These are phyloP conservation scores for Leptinotarsa texana DNA, from an alignment of 1,140 invertebrate species.

Conservation along the genomic window DNA sequence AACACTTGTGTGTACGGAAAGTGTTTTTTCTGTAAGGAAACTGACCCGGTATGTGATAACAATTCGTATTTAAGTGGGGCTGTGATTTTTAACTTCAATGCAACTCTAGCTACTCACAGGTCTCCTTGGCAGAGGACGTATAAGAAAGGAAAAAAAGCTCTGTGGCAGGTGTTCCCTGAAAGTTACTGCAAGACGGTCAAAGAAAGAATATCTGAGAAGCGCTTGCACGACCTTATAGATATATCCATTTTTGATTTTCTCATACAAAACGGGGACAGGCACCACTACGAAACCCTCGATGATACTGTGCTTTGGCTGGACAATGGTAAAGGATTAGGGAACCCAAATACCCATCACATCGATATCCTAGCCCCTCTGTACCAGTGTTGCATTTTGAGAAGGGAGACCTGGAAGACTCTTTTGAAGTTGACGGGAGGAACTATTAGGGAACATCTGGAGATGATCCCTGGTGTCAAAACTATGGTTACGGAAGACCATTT, in stretches of 20 bases:
- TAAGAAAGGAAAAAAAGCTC: conserved; percentile 70
- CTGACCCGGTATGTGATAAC: conserved; percentile 64
- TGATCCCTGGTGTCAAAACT: conserved; percentile 61
- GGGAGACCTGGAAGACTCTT: conserved; percentile 71
- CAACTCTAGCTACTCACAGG: conserved; percentile 68
- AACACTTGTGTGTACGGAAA: conserved; percentile 83
- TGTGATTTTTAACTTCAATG: conserved; percentile 81
- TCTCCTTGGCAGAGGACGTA: conserved; percentile 92
- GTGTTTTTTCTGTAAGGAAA: conserved; percentile 81
- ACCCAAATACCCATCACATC: conserved; percentile 79
- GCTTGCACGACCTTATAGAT: conserved; percentile 69
- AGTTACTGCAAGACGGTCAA: conserved; percentile 71
- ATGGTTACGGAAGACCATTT: conserved; percentile 76
- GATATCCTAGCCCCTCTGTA: conserved; percentile 88
- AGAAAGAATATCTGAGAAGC: conserved; percentile 51
- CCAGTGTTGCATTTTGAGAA: conserved; percentile 84
- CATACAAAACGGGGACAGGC: conserved; percentile 91
- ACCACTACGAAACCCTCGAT: conserved; percentile 86
- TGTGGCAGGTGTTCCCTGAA: conserved; percentile 75
- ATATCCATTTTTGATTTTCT: conserved; percentile 78
- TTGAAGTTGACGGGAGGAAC: conserved; percentile 69
- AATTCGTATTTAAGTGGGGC: conserved; percentile 75
- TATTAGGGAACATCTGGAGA: conserved; percentile 61
- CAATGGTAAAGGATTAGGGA: conserved; percentile 92
- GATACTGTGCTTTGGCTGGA: conserved; percentile 82